Conservation (phyloP, 1,140 invertebrate species). For the Lepidotrigona ventralis region DNA sequence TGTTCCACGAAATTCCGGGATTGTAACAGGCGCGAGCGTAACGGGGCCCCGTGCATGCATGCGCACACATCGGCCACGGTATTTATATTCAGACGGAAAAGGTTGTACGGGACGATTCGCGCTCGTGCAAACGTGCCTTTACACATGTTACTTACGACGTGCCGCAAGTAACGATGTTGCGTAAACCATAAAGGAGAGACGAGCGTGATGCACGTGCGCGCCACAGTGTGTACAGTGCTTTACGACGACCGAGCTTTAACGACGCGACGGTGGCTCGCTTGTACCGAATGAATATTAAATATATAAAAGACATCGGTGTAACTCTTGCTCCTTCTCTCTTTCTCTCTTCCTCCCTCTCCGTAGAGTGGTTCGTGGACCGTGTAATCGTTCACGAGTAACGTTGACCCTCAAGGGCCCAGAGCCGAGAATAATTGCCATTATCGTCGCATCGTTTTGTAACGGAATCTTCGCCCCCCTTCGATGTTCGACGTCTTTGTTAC, state of each 20-base stretch:
- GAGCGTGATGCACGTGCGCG: conserved; percentile 46
- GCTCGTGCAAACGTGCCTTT: conserved; percentile 54
- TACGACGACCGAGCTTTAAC: conserved; percentile 53
- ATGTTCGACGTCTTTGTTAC: conserved; percentile 28
- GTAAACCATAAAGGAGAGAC: conserved; percentile 31
- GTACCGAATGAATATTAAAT: conserved; percentile 61
- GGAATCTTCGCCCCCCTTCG: conserved; percentile 16
- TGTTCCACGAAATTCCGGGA: conserved; percentile 58
- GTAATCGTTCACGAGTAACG: conserved; percentile 23
- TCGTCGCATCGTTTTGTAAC: conserved; percentile 23
- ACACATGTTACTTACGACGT: conserved; percentile 66
- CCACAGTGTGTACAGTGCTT: conserved; percentile 50
- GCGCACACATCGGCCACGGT: not conserved
- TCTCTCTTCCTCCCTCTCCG: not conserved
- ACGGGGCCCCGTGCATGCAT: not conserved
- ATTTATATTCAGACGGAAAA: conserved; percentile 57
- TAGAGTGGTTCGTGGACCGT: not conserved
- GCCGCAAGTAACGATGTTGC: conserved; percentile 60
- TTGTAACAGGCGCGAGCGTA: not conserved
- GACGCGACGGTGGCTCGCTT: conserved; percentile 24
- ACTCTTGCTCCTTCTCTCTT: not conserved
- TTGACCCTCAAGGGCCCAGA: conserved; percentile 10
- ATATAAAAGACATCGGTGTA: conserved; percentile 55
- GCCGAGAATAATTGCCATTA: conserved; percentile 38
- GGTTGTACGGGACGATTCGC: conserved; percentile 42